phyloP scores from a whole-genome alignment of 2,113 vertebrate species.

The Gymnarchus niloticus region DNA sequence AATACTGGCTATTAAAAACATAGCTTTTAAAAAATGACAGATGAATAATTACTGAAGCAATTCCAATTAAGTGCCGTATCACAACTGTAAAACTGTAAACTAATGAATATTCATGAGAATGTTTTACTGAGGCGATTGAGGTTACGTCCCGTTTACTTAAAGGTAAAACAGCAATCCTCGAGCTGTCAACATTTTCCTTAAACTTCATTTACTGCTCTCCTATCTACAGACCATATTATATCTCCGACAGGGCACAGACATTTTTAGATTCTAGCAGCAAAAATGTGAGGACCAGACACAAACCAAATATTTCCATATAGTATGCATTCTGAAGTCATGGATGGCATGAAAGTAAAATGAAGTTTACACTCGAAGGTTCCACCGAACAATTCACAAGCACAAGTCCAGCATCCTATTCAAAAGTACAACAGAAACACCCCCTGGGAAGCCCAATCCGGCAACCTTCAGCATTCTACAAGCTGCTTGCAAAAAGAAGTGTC shows the following conservation, averaged over 20 bases:
- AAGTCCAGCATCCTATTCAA: background rate
- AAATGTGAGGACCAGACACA: background rate
- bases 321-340: background rate
- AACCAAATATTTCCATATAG: background rate
- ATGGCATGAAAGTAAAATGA: background rate
- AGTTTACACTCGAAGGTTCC: background rate
- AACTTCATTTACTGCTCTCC: background rate
- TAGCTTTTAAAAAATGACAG: background rate
- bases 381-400: background rate
- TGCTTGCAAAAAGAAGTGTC: background rate
- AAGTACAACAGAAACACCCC: background rate
- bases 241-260: background rate
- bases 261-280: background rate
- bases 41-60: background rate
- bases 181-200: background rate
- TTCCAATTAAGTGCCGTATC: background rate
- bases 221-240: background rate
- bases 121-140: background rate
- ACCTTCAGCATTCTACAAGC: background rate
- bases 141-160: background rate
- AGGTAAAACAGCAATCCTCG: background rate
- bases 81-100: background rate
- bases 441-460: background rate
- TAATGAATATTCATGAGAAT: background rate
- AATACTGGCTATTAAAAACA: conserved; percentile 6